Evolutionary conservation across 2,888 invertebrate genomes (phyloP).

Genomic region (Pterostichus niger): DNA sequence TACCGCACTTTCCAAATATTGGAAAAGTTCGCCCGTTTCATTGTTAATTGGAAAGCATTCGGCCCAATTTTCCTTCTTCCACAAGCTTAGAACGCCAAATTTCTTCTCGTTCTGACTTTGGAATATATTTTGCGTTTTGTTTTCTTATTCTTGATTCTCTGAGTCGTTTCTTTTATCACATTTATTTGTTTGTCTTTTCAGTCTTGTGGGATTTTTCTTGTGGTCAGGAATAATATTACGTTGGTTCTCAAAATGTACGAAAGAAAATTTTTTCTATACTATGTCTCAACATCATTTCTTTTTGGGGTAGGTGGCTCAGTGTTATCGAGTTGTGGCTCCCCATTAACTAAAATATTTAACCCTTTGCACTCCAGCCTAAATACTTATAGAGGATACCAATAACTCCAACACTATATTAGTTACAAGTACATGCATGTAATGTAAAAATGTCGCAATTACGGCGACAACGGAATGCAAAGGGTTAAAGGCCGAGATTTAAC

Average conservation of each 20-base stretch:
- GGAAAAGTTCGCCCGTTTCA: slow-evolving; percentile 59
- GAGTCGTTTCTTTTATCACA: slow-evolving; percentile 6
- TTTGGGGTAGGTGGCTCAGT: no score
- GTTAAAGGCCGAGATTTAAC: no score
- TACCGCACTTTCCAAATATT: slow-evolving; percentile 58
- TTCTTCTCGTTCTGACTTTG: slow-evolving; percentile 12
- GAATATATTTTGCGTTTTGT: slow-evolving; percentile 40
- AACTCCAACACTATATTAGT: no score
- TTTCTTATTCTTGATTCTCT: slow-evolving; percentile 25
- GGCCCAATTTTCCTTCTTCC: slow-evolving; percentile 5
- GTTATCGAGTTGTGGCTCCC: no score
- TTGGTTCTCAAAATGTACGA: neutral
- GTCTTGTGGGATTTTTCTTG: neutral
- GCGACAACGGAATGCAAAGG: no score
- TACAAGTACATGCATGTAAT: no score
- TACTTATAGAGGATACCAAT: no score
- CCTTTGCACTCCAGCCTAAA: no score
- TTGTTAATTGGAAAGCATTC: slow-evolving; percentile 59
- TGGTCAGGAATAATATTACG: neutral
- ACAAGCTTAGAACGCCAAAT: neutral
- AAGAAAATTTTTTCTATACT: no score
- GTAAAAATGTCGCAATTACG: no score
- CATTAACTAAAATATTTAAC: no score
- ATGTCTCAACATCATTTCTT: no score
- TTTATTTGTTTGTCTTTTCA: slow-evolving; percentile 47